phyloP scores from a whole-genome alignment of 2,113 vertebrate species.

The Oncorhynchus gorbuscha region DNA sequence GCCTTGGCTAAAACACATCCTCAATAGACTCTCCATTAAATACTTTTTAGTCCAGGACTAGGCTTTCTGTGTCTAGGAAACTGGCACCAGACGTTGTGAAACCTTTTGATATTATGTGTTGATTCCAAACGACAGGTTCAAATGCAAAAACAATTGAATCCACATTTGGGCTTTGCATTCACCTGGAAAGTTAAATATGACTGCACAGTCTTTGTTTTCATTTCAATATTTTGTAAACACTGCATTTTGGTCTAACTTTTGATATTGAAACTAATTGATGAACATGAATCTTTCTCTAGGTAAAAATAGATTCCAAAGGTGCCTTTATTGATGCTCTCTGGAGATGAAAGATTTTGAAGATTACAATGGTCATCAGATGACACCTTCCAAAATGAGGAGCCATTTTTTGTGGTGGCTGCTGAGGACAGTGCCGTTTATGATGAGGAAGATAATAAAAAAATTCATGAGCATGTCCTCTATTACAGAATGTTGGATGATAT shows the following conservation, averaged over 20 bases:
- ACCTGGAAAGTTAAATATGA: too few relatives aligned
- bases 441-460: too few relatives aligned
- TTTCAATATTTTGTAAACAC: not conserved
- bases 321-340: not conserved
- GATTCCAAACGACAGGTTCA: not conserved
- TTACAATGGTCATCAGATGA: slow-evolving; percentile 26
- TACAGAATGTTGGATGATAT: too few relatives aligned
- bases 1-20: slow-evolving; percentile 81
- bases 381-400: slow-evolving; percentile 40
- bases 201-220: not conserved
- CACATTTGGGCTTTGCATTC: not conserved
- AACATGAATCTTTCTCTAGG: not conserved
- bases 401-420: slow-evolving; percentile 66
- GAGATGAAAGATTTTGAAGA: not conserved
- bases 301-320: not conserved
- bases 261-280: not conserved
- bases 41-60: too few relatives aligned
- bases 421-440: too few relatives aligned
- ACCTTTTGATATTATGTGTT: not conserved
- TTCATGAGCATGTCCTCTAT: too few relatives aligned
- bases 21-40: slow-evolving; percentile 29
- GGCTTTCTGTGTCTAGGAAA: too few relatives aligned
- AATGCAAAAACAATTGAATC: not conserved
- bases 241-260: not conserved
- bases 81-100: slow-evolving; percentile 59